Base-by-base conservation (phyloP, 2,797 vertebrate species). In the Ispidina picta region DNA sequence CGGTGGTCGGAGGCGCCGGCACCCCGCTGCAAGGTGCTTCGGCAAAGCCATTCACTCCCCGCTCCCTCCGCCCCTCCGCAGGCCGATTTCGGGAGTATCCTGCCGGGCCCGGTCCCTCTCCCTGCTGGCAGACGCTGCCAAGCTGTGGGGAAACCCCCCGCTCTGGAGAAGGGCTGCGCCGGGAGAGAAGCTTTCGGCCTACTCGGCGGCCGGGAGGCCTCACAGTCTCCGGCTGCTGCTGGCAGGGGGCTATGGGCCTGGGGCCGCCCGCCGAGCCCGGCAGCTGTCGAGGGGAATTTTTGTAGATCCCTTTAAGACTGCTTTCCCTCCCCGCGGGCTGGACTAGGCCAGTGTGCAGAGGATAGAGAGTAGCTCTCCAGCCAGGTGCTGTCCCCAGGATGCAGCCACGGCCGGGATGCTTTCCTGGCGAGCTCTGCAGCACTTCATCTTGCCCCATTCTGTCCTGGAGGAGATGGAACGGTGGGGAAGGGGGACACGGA, bases 201-300 rank as follows among this genome's bases (percentile, higher is more conserved):
- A 83, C 80, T 64, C 39, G 63, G 91, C 17, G 28, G 56, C 44
- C 39, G 12, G 31, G 33, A 96, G 88, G 88, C 86, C 90, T 91
- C 49, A 4, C 52, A 29, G 65, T 76, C 77, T 55, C 6, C 35
- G 48, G 86, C 44, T 82, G 76, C 41, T 41, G 60, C 65, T 73
- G 89, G 58, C 33, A 9, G 39, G 74, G 41, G 21, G 21, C 52
- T 83, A 74, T 12, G 58, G 37, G 48, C 41, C 33, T 7, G 31
- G 55, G 63, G 71, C 83, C 43, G 46, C 89, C 72, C 46, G 79
- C 83, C 49, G 68, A 79, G 66, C 37, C 31, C 14, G 16, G 77
- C 92, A 86, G 89, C 92, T 93, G 94, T 83, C 77, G 74, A 74
- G 77, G 74, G 83, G 72, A 23, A 90, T 90, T 90, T 93, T 93